Evolutionary conservation across 2,888 invertebrate genomes (phyloP).

Genomic region (Siphonodentalium dalli): DNA sequence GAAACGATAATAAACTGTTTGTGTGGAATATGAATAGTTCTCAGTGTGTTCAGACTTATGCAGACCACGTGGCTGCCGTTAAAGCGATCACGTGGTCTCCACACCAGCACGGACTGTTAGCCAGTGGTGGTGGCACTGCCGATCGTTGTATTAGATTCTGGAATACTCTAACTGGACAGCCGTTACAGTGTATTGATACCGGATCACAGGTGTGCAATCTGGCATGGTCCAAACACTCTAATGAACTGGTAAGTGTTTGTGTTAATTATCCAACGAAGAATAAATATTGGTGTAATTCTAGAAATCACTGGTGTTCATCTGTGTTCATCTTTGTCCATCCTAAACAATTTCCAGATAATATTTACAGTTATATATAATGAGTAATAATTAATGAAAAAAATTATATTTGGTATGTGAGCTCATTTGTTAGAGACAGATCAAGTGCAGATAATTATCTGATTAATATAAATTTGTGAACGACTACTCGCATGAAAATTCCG

Average conservation of each 20-base stretch:
- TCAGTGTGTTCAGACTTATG: slow-evolving; percentile 89
- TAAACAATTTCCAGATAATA: neutral
- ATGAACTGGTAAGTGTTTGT: slow-evolving; percentile 79
- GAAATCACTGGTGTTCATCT: neutral
- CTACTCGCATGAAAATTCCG: no score
- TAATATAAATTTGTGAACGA: no score
- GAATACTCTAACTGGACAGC: slow-evolving; percentile 97
- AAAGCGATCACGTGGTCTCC: slow-evolving; percentile 99
- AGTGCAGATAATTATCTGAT: no score
- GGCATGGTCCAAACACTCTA: slow-evolving; percentile 98
- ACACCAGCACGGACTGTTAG: slow-evolving; percentile 94
- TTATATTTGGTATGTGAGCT: no score
- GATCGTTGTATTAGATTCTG: slow-evolving; percentile 96
- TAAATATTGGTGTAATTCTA: neutral
- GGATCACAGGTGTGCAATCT: slow-evolving; percentile 98
- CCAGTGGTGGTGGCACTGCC: slow-evolving; percentile 99
- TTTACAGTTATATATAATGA: no score
- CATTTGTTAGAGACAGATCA: no score
- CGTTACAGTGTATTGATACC: slow-evolving; percentile 97
- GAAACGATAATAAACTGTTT: slow-evolving; percentile 95
- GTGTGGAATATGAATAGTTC: slow-evolving; percentile 79
- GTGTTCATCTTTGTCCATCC: neutral
- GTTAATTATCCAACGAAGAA: no score
- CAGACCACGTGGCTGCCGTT: slow-evolving; percentile 89
- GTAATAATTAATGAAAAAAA: no score